Evolutionary conservation across 2,888 invertebrate species (phyloP).

Genomic region (Hypselothyrea guttata): DNA sequence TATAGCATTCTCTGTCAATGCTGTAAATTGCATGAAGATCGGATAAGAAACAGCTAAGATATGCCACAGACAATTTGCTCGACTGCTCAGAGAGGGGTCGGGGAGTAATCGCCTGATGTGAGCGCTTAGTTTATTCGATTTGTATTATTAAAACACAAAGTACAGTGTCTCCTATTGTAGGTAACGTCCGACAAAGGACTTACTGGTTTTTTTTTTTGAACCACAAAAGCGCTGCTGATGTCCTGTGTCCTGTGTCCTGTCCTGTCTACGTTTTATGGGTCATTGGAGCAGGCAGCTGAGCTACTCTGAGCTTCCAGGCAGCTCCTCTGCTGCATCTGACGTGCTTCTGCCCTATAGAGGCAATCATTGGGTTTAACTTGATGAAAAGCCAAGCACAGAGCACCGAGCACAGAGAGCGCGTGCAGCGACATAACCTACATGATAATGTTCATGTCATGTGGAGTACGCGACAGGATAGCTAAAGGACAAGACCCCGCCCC

Average conservation of each 20-base stretch:
- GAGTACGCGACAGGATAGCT: conserved; percentile 3
- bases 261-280: conserved; percentile 66
- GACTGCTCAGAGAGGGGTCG: no score
- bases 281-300: conserved; percentile 62
- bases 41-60: no score
- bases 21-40: no score
- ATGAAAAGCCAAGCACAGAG: conserved; percentile 59
- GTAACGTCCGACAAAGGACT: no score
- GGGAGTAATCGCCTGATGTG: no score
- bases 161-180: no score
- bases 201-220: conserved; percentile 26
- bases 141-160: no score
- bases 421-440: conserved; percentile 69
- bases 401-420: conserved; percentile 43
- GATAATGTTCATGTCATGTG: conserved; percentile 55
- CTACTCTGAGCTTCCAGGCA: no score
- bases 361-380: conserved; percentile 59
- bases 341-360: conserved; percentile 52
- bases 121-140: no score
- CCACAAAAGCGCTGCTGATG: conserved; percentile 53
- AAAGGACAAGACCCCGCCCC: background rate
- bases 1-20: no score
- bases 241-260: conserved; percentile 5
- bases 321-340: conserved; percentile 25
- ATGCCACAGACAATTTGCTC: no score